Evolutionary conservation across 1,140 invertebrate genomes (phyloP), one percentile per base, ranked within the genome.

Genomic region (Ditylenchus dipsaci): DNA sequence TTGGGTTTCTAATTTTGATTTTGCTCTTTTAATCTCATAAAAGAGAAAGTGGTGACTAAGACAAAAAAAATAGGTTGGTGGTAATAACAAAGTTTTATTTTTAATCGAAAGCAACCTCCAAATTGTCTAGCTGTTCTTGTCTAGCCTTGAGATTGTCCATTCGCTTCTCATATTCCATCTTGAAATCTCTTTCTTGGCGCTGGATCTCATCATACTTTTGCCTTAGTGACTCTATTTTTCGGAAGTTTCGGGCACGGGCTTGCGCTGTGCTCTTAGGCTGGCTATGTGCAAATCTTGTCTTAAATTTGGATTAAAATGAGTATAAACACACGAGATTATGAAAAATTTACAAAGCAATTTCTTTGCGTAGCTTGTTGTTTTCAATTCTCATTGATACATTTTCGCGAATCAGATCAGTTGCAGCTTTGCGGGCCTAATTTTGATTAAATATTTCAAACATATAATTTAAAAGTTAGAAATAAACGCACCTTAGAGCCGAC

Each of bases 131-230:
- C 17, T 75, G 43, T 5, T 68, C 60, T 38, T 75, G 61, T 29
- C 49, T n/a, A 19, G 13, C 19, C 9, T 30, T 30, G 23, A 75
- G 21, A 1, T 65, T 45, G 15, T 77, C 49, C 70, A 73, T 59
- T 21, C 47, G 38, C 8, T 26, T 43, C 66, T 75, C 73, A 42
- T 71, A 77, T 27, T 75, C 75, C 42, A 60, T 29, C 33, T 58
- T 30, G 38, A 75, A 74, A 11, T 60, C 42, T 9, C 17, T 17
- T 63, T 75, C 67, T 56, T 61, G 43, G 21, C 30, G 43, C 49
- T 72, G 68, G 15, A 77, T 47, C 47, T 76, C 73, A 45, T 75
- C 75, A 27, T 72, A 33, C 42, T 72, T 76, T 62, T 75, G 75
- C 15, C 73, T 33, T 21, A 75, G 49, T 0, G 59, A 67, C 42